phyloP scores from a whole-genome alignment of 2,797 vertebrate species.

The Pampus argenteus region DNA sequence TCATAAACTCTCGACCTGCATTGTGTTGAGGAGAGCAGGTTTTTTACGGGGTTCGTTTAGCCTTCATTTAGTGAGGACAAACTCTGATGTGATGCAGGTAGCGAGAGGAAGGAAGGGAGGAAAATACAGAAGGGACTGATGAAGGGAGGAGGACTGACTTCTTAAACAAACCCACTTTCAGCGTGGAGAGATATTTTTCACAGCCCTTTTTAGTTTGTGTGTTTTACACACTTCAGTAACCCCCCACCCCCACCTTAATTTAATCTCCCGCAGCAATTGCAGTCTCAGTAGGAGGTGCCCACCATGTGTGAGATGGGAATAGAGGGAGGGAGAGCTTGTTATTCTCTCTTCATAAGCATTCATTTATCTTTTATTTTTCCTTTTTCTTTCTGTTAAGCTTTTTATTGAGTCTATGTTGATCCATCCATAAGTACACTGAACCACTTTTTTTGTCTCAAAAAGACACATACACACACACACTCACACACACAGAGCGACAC shows the following conservation, averaged over 20 bases:
- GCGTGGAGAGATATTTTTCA: neutral
- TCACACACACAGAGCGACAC: no score
- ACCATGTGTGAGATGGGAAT: neutral
- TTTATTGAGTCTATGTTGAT: neutral
- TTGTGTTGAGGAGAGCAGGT: neutral
- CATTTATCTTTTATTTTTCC: neutral
- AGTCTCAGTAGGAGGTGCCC: constrained; percentile 35
- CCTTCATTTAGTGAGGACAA: neutral
- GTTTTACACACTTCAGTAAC: neutral
- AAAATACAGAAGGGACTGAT: neutral
- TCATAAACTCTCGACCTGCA: constrained; percentile 16
- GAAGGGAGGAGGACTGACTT: neutral
- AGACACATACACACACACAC: no score
- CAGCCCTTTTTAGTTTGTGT: constrained; percentile 7
- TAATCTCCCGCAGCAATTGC: constrained; percentile 27
- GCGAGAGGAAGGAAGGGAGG: neutral
- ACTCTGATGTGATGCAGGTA: neutral
- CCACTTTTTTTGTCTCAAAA: no score
- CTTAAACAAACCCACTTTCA: neutral
- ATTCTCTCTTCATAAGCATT: neutral
- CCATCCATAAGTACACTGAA: no score
- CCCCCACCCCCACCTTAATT: constrained; percentile 12
- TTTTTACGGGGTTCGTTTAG: constrained; percentile 12
- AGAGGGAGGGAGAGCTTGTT: neutral
- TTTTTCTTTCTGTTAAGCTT: neutral